Evolutionary conservation across 1,140 invertebrate species (phyloP), one percentile per base, ranked within the genome.

Genomic region (Meloidogyne chitwoodi): DNA sequence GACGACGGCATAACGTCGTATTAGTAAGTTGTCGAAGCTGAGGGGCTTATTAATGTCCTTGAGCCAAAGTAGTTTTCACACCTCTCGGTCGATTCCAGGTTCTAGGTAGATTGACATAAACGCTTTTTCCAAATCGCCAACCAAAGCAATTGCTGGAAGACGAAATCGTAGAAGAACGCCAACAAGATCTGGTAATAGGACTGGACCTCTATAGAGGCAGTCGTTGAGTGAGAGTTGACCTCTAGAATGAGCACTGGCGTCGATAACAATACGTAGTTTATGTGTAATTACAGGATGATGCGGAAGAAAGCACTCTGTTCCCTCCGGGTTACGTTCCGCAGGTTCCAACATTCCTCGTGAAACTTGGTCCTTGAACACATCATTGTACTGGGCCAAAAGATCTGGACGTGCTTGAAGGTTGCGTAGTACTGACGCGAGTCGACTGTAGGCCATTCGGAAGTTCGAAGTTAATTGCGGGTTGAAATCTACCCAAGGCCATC

Each of bases 251-350:
- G 79, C 81, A n/a, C 85, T 87, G 0, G 83, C 87, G 78, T 89
- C 87, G 67, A 86, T 87, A 2, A 89, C 88, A n/a, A 85, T 80
- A 0, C 88, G 79, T 0, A 86, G 66, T 77, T 88, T 87, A n/a
- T 67, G n/a, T n/a, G n/a, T n/a, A n/a, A n/a, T n/a, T n/a, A n/a
- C n/a, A n/a, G n/a, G n/a, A n/a, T n/a, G n/a, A 74, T 75, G 74
- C n/a, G 74, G 74, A 19, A 75, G 41, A 62, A 72, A 75, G 34
- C 31, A 29, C 16, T 75, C 74, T 2, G 75, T 6, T 26, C 74
- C 12, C 24, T 41, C 29, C 5, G 10, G 14, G 19, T 73, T 24
- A 1, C 27, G 24, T 26, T 24, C 5, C 2, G 65, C 74, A 19
- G 10, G 5, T 75, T 75, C 74, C 5, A 75, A 8, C 5, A 75